Evolutionary conservation across 1,140 invertebrate species (phyloP), one percentile per base, ranked within the genome.

Genomic region (Ceratoteleas bidentatus): DNA sequence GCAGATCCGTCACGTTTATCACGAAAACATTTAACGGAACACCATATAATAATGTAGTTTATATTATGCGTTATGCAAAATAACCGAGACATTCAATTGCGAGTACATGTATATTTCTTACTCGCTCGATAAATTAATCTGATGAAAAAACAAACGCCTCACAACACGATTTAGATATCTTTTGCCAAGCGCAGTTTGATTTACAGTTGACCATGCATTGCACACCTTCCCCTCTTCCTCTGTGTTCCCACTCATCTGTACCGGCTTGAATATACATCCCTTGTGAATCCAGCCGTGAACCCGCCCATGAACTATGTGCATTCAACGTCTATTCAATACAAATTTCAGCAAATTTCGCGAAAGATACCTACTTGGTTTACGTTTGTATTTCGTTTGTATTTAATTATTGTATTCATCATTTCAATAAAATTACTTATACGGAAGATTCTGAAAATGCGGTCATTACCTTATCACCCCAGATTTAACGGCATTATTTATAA

Each of bases 241-340:
- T 40, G 16, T 54, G 47, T 75, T 79, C 81, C 81, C 81, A 79
- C 81, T 79, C 81, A 52, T 74, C 57, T 72, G 70, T 76, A 76
- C 75, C n/a, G n/a, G 66, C 76, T 79, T 72, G 40, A 76, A 54
- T 76, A 75, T 83, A 78, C 75, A 83, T 83, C 81, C 81, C 75
- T 64, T 83, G 81, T 83, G 75, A 83, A 83, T 70, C 75, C 81
- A 83, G 81, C 81, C 81, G 81, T 83, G 81, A 83, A 83, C 81
- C 75, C 81, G 81, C 79, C 75, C 81, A 79, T 83, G 81, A 83
- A 83, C 81, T 75, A 75, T 83, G 75, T 65, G 70, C 70, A 62
- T 77, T 76, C 73, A 81, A 81, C 70, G 72, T 81, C 79, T 74
- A 49, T n/a, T n/a, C 73, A 61, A 56, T 72, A 73, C 70, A 76